These are phyloP conservation scores for Cremastinae sp. DNA, from an alignment of 2,888 invertebrate genomes.

Conservation along the genomic window DNA sequence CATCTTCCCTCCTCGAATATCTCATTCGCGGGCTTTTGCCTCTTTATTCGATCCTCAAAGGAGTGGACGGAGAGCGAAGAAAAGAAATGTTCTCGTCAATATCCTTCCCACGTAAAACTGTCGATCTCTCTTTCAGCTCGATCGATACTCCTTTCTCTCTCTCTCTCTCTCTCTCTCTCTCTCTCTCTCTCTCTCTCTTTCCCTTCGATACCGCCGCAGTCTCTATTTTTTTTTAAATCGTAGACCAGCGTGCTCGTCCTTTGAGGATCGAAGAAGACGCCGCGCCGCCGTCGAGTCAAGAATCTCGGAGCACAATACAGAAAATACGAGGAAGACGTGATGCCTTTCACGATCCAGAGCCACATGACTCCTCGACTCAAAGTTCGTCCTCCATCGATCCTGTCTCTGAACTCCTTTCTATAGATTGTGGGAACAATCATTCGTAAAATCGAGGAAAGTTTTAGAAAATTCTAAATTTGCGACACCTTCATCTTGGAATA, in stretches of 20 bases:
- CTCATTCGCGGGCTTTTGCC: constrained; percentile 19
- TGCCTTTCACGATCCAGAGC: constrained; percentile 72
- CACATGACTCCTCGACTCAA: constrained; percentile 30
- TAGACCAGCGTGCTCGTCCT: constrained; percentile 69
- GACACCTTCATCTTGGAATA: too few relatives aligned
- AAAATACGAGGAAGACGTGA: constrained; percentile 68
- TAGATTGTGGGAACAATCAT: constrained; percentile 25
- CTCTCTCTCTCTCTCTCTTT: constrained; percentile 54
- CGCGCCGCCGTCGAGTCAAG: constrained; percentile 70
- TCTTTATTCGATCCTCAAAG: constrained; percentile 35
- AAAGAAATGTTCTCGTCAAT: constrained; percentile 36
- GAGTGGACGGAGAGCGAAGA: neutral
- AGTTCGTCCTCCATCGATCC: constrained; percentile 35
- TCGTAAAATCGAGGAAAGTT: too few relatives aligned
- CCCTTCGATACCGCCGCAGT: too few relatives aligned
- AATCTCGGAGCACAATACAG: constrained; percentile 66
- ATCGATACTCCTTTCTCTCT: constrained; percentile 54
- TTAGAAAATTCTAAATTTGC: too few relatives aligned
- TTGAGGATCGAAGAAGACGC: constrained; percentile 70
- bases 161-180: constrained; percentile 49
- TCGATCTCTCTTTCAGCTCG: constrained; percentile 51
- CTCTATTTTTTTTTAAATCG: constrained; percentile 56
- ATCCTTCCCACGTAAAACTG: constrained; percentile 48
- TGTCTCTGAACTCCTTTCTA: constrained; percentile 11
- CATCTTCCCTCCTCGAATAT: constrained; percentile 37